Base-by-base conservation (phyloP, 2,888 invertebrate genomes). In the Lepidochrysops patricia region DNA sequence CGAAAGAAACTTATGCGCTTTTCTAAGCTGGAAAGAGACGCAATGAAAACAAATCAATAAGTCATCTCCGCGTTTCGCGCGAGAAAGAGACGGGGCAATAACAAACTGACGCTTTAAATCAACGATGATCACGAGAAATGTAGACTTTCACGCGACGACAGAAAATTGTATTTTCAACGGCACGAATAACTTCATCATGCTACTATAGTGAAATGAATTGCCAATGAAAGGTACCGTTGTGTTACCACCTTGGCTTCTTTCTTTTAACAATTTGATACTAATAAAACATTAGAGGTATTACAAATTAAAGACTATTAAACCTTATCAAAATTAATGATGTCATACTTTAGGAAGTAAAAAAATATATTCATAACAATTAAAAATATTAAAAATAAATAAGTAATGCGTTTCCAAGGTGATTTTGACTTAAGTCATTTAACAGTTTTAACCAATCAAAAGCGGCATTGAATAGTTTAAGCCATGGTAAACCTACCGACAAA, bases 31-130 rank as follows among this genome's bases (percentile, higher is more conserved):
- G 81, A 88, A 72, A 80, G 89, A 85, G 90, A 87, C 77, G 84
- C 84, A 82, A 83, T 85, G 89, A 90, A 89, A 90, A 90, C 91
- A 90, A 90, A 90, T 89, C 87, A 86, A 89, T 88, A 86, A 72
- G 70, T 80, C 80, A 83, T 84, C 83, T 80, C 77, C 73, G 73
- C 72, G 78, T 80, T 82, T 80, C 75, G 79, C 79, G 75, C 71
- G 74, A 75, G 87, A 86, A 73, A 76, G 88, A 84, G 89, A 86
- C 73, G 73, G 82, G 80, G 80, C 79, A 84, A 88, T 76, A 89
- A 88, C 88, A 88, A 88, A 89, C 87, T 85, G 84, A 86, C 85
- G 81, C 82, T 81, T 79, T 77, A 72, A 78, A 78, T 81, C 80
- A 80, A 79, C 72, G 75, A 68, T 70, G 50, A 58, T 57, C 62